These are phyloP conservation scores for Lucilia cuprina DNA, from an alignment of 1,140 invertebrate genomes.

Conservation along the genomic window DNA sequence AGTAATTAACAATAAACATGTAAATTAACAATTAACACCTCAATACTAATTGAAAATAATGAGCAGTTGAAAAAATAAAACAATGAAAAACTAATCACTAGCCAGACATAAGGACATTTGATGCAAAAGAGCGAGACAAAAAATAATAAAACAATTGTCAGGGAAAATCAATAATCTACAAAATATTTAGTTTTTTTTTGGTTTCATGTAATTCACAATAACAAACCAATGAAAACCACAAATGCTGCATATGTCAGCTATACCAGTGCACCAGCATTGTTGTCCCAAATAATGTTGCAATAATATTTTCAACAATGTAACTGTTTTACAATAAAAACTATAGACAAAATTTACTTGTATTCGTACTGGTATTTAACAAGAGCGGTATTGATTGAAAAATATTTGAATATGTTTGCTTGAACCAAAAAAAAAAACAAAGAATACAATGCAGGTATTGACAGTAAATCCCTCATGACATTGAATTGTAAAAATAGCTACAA, in stretches of 20 bases:
- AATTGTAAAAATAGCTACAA: neutral
- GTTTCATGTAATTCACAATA: too few relatives aligned
- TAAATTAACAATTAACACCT: neutral
- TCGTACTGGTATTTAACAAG: neutral
- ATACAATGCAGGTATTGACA: neutral
- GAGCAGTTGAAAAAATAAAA: neutral
- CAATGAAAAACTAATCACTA: neutral
- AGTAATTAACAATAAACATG: neutral
- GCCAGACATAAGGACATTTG: too few relatives aligned
- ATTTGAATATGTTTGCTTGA: neutral
- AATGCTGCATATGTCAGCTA: neutral
- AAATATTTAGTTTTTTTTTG: neutral
- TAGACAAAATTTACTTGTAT: neutral
- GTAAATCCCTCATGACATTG: constrained; percentile 1
- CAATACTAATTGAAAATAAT: neutral
- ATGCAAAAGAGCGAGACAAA: too few relatives aligned
- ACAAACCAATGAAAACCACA: neutral
- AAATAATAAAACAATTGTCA: too few relatives aligned
- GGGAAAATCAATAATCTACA: too few relatives aligned
- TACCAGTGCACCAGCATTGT: neutral
- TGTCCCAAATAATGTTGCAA: neutral
- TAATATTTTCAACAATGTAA: neutral
- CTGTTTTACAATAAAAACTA: neutral
- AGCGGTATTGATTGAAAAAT: too few relatives aligned
- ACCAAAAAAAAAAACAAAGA: too few relatives aligned